Evolutionary conservation across 2,888 invertebrate genomes (phyloP).

Genomic region (Notodonta ziczac): DNA sequence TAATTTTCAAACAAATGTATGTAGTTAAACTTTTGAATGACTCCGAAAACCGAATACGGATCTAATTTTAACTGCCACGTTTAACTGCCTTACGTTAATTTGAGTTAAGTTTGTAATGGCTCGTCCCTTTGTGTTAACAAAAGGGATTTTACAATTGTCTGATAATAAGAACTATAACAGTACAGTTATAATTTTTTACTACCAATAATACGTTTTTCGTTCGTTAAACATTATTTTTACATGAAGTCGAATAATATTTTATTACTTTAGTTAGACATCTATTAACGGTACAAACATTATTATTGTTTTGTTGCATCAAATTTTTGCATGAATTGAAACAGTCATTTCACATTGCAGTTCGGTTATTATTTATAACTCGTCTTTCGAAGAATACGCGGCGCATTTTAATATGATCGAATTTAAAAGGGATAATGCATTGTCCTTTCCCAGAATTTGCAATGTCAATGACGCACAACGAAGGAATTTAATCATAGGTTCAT

Average conservation of each 20-base stretch:
- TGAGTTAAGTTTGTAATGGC: neutral
- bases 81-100: slow-evolving; percentile 1
- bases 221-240: too few relatives aligned
- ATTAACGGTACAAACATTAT: too few relatives aligned
- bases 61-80: neutral
- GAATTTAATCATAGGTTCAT: slow-evolving; percentile 31
- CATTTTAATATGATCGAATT: slow-evolving; percentile 30
- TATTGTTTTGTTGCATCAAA: neutral
- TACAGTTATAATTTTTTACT: too few relatives aligned
- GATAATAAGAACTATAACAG: too few relatives aligned
- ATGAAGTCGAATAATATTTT: too few relatives aligned
- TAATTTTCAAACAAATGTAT: slow-evolving; percentile 4
- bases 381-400: slow-evolving; percentile 14
- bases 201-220: too few relatives aligned
- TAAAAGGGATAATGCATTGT: slow-evolving; percentile 25
- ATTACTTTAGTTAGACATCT: too few relatives aligned
- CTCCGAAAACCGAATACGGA: neutral
- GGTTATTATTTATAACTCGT: slow-evolving; percentile 1
- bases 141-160: too few relatives aligned
- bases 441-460: slow-evolving; percentile 41
- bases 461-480: slow-evolving; percentile 42
- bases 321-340: neutral
- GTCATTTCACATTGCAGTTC: neutral
- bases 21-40: slow-evolving; percentile 1
- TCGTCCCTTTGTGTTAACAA: too few relatives aligned